These are phyloP conservation scores for Jacana jacana DNA, from an alignment of 2,113 vertebrate species.

Conservation along the genomic window DNA sequence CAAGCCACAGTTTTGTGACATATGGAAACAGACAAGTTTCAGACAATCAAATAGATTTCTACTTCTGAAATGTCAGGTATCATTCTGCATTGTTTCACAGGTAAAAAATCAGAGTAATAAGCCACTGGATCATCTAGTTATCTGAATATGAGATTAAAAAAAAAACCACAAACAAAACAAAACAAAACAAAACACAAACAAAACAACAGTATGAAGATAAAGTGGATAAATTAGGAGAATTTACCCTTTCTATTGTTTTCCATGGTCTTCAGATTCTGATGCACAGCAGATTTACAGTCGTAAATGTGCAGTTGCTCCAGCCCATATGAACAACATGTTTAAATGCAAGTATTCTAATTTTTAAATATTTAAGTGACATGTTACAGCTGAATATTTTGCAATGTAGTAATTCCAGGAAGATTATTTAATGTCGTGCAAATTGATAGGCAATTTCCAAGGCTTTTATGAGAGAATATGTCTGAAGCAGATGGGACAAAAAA, in stretches of 20 bases:
- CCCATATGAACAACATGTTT: background rate
- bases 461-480: slow-evolving; percentile 9
- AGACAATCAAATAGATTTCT: background rate
- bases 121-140: background rate
- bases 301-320: background rate
- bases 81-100: background rate
- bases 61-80: background rate
- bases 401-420: background rate
- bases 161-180: no score
- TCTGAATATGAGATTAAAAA: background rate
- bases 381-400: background rate
- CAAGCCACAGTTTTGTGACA: background rate
- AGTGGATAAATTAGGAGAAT: background rate
- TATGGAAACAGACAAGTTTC: background rate
- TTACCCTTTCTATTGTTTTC: background rate
- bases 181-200: no score
- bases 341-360: background rate
- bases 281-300: background rate
- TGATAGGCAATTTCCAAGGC: background rate
- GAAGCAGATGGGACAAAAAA: slow-evolving; percentile 11
- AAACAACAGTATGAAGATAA: background rate
- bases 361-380: background rate
- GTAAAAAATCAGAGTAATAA: background rate
- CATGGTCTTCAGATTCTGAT: background rate
- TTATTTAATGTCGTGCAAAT: slow-evolving; percentile 23